Percentiles rank a stretch among this genome's conserved stretches.
Conservation (phyloP, 2,888 invertebrate genomes). For the Xylota sylvarum region DNA sequence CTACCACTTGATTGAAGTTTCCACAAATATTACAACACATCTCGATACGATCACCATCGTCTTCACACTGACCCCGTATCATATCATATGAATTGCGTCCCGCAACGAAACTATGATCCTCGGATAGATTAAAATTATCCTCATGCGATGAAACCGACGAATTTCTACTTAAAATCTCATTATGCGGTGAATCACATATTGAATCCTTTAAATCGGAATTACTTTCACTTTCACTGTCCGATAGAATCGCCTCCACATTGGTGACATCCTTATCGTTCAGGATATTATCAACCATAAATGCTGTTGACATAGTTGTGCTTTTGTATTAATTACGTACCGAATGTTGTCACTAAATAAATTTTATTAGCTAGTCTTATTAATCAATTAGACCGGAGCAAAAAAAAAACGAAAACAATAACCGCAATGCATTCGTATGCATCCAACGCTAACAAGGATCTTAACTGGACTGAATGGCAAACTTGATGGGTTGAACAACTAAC, state of each 20-base stretch:
- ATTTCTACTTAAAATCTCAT: conserved; percentile 82
- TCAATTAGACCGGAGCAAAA: conserved; percentile 50
- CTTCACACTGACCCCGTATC: conserved; percentile 62
- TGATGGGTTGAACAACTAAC: conserved; percentile 72
- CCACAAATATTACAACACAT: conserved; percentile 82
- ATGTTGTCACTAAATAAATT: conserved; percentile 38
- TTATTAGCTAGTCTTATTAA: conserved; percentile 8
- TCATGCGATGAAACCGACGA: conserved; percentile 79
- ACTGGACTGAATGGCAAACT: conserved; percentile 65
- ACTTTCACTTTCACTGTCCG: conserved; percentile 79
- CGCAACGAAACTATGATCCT: conserved; percentile 74
- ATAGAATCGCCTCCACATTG: conserved; percentile 78
- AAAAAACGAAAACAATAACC: conserved; percentile 41
- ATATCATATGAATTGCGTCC: conserved; percentile 64
- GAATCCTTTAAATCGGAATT: conserved; percentile 80
- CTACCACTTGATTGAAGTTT: conserved; percentile 79
- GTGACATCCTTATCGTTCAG: conserved; percentile 82
- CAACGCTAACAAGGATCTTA: conserved; percentile 66
- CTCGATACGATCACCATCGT: conserved; percentile 79
- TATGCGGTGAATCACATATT: conserved; percentile 79
- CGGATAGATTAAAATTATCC: conserved; percentile 75
- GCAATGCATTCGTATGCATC: conserved; percentile 59
- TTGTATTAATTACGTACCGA: conserved; percentile 24
- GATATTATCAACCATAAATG: conserved; percentile 84
- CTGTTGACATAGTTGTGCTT: conserved; percentile 82